Evolutionary conservation across 2,113 vertebrate genomes (phyloP).

Genomic region (Bos javanicus): DNA sequence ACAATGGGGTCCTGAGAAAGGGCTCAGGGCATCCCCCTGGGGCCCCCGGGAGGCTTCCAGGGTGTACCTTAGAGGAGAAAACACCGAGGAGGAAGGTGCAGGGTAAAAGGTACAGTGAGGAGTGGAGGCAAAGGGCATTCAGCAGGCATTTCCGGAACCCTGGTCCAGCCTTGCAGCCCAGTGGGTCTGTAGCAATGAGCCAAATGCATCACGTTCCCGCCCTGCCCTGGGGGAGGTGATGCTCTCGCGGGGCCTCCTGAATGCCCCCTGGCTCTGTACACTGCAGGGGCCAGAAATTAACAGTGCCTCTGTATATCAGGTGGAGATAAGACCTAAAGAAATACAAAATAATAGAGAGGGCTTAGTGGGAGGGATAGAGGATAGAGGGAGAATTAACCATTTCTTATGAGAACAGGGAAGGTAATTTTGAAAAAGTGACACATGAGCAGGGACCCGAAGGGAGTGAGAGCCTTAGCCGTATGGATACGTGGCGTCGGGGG

Average conservation of each 20-base stretch:
- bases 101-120: background rate
- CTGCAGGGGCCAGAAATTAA: background rate
- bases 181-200: background rate
- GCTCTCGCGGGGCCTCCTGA: background rate
- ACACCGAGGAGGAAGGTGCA: background rate
- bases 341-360: background rate
- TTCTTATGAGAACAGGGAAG: background rate
- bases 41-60: background rate
- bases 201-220: background rate
- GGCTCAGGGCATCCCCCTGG: background rate
- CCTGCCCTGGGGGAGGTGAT: background rate
- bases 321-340: background rate
- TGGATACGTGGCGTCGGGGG: too few species aligned
- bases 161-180: background rate
- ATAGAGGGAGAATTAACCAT: background rate
- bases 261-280: background rate
- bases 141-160: background rate
- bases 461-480: background rate
- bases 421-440: background rate
- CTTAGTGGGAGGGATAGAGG: background rate
- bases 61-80: background rate
- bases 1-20: background rate
- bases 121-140: background rate
- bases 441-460: background rate
- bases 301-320: background rate